These are phyloP conservation scores for Pterostichus niger DNA, from an alignment of 2,888 invertebrate species.

Conservation along the genomic window DNA sequence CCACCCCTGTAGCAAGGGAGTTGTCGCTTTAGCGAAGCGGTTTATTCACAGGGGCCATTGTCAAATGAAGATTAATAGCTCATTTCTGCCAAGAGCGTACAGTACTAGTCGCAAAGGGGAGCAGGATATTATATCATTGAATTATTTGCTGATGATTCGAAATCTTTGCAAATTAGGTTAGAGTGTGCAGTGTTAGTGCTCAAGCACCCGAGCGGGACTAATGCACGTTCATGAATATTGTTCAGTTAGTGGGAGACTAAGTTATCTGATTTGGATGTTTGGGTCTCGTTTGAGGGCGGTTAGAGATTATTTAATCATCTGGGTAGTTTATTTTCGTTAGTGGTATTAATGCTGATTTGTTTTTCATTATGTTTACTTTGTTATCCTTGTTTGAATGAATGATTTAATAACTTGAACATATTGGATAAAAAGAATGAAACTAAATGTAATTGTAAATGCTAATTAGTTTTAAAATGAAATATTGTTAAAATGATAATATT, in stretches of 20 bases:
- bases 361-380: conserved; percentile 3
- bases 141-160: conserved; percentile 61
- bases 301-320: conserved; percentile 53
- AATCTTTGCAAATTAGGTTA: conserved; percentile 66
- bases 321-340: conserved; percentile 53
- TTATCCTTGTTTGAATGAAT: no score
- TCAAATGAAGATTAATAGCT: conserved; percentile 67
- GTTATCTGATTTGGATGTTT: conserved; percentile 61
- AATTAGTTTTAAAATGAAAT: no score
- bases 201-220: conserved; percentile 53
- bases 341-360: conserved; percentile 4
- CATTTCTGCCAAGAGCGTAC: conserved; percentile 40
- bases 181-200: conserved; percentile 28
- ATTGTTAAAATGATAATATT: no score
- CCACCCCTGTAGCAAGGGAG: conserved; percentile 21
- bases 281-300: conserved; percentile 51
- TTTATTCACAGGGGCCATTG: conserved; percentile 53
- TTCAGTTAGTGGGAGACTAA: conserved; percentile 23
- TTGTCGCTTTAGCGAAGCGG: conserved; percentile 11
- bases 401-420: neutral
- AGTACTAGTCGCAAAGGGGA: conserved; percentile 37
- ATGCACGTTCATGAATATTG: conserved; percentile 61
- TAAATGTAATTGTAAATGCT: neutral
- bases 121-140: conserved; percentile 58
- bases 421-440: neutral